These are phyloP conservation scores for Alaudala cheleensis DNA, from an alignment of 2,113 vertebrate species.

Conservation along the genomic window DNA sequence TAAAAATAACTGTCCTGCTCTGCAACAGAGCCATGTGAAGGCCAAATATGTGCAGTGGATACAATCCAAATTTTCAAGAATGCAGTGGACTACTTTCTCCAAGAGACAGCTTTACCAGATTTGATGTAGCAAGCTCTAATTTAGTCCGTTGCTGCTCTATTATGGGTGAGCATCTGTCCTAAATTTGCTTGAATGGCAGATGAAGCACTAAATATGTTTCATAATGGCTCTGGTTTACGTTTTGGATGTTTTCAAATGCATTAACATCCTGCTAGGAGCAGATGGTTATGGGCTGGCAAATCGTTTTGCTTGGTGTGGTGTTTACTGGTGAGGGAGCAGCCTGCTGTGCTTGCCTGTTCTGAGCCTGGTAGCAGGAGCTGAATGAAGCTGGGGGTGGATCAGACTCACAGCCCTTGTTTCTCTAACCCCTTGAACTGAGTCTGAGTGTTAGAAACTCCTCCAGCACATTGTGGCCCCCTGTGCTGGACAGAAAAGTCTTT, in stretches of 20 bases:
- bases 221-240: constrained; percentile 8
- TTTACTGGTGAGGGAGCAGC: neutral
- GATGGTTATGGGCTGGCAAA: constrained; percentile 49
- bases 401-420: neutral
- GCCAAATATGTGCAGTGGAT: neutral
- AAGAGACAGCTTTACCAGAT: neutral
- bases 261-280: constrained; percentile 28
- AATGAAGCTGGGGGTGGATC: neutral
- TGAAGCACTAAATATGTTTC: constrained; percentile 44
- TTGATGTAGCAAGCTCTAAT: neutral
- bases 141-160: constrained; percentile 18
- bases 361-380: neutral
- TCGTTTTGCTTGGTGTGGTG: neutral
- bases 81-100: neutral
- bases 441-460: neutral
- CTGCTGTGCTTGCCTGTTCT: neutral
- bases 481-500: neutral
- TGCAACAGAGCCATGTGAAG: neutral
- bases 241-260: constrained; percentile 45
- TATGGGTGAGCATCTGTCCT: constrained; percentile 51
- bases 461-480: neutral
- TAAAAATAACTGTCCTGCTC: constrained; percentile 46
- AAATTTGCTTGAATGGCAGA: constrained; percentile 50
- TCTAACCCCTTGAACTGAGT: neutral
- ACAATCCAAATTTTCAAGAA: neutral